Base-by-base conservation (phyloP, 2,888 invertebrate species). In the Sphaerophoria rueppellii region DNA sequence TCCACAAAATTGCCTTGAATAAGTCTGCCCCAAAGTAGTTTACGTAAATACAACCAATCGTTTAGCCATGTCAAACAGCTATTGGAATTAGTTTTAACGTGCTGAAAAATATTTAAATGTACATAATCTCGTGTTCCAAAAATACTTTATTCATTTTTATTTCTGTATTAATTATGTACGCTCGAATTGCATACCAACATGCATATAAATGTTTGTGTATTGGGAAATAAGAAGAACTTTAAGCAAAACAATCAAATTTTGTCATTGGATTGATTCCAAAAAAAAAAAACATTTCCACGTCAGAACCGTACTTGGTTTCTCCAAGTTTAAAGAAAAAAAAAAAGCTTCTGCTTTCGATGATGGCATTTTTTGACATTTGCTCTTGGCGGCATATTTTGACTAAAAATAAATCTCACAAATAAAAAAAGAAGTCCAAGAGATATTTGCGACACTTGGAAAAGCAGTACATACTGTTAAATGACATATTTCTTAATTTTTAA, bases 231-330 rank as follows among this genome's bases (percentile, higher is more conserved):
- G 11, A 50, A 58, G 67, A 67, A 52, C 35, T 12, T 73, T 6
- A 73, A 82, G 16, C 24, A 67, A 76, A 83, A 81, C 80, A 85
- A 85, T 77, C 40, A 85, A 55, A 69, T 37, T 63, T 69, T 85
- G 80, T 81, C 77, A 77, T 85, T 81, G 81, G 85, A 81, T 69
- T 81, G 43, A 73, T 77, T 81, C 85, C 85, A 85, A 85, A 79
- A 72, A 73, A 48, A 50, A 48, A 35, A 7, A 11, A 48, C 16
- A 48, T 43, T 70, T 58, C 24, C 50, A 81, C 85, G 85, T 85
- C 85, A 85, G 81, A 85, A 69, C 63, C 48, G 72, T 61, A 72
- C 73, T 77, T 81, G 73, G 70, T 48, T 24, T 24, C 24, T 48
- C 63, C 69, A 46, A 83, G 80, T 75, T 43, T 6, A 43, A 43